Evolutionary conservation across 2,888 invertebrate species (phyloP), one percentile per base, ranked within the genome.

Genomic region (Microchrysa polita): DNA sequence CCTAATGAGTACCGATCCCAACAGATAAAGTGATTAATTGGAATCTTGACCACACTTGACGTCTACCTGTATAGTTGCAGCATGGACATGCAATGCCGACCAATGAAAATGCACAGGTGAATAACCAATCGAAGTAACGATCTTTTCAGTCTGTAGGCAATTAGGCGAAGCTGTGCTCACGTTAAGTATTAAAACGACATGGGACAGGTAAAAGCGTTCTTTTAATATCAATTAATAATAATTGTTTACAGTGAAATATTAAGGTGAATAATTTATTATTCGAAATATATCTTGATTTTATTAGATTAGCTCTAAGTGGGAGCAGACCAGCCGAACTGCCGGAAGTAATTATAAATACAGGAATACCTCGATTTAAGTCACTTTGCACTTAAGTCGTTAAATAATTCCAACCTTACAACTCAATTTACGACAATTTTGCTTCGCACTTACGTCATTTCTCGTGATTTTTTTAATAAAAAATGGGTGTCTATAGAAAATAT

Each of bases 21-120:
- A 52, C 67, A 67, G 67, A 67, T 67, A 67, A 67, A 67, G 67
- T 67, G 67, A 67, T 67, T 67, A 67, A 67, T 67, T 67, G 52
- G 52, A 52, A 67, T 67, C 67, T 67, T 67, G 67, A 67, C 67
- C 67, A 67, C 67, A 67, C 67, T 67, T 67, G 67, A 67, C 67
- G 53, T 67, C 7, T 52, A 67, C 61, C 61, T 61, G 61, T 61
- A n/a, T n/a, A 61, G 34, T 40, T 27, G 61, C 18, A 61, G 4
- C 40, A 22, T 23, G 61, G 40, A 61, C 61, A 61, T 61, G 61
- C 61, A 40, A 61, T 61, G 10, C 44, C 18, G 22, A 67, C 67
- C 67, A 67, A 52, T 67, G 52, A 16, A 53, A 67, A 23, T 53
- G 52, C 20, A 20, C 67, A 67, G 67, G 67, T 67, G 67, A 67